Base-by-base conservation (phyloP, 2,888 invertebrate genomes). In the Eremobia ochroleuca region DNA sequence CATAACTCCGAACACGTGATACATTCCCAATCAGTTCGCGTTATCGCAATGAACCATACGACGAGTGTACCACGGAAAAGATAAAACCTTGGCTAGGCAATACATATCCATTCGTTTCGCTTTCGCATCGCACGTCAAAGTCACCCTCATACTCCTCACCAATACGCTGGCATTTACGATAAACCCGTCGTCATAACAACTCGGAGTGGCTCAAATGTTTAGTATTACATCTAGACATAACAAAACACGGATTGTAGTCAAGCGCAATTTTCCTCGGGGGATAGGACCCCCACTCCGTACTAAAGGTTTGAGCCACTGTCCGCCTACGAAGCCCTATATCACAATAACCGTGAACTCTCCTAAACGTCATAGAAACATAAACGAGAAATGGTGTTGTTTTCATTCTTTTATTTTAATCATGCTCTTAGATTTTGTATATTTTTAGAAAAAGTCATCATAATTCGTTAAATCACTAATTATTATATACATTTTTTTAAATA, bases 341-440 rank as follows among this genome's bases (percentile, higher is more conserved):
- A 90, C 92, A 92, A 88, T 89, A 86, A 86, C 88, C 89, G 84
- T 88, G 85, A 86, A 86, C 88, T 73, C 85, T 81, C 88, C 84
- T 87, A 90, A 93, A 94, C 94, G 94, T 92, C 94, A 94, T 94
- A 94, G 94, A 94, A 94, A 93, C 92, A 88, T 77, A 79, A 85
- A 91, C 85, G 83, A 85, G 79, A 82, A 85, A 80, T 79, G 67
- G 82, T 82, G 87, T 75, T 76, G 40, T 61, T 73, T 83, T 73
- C 79, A 81, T 88, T 77, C 87, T 85, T 80, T 85, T 89, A 82
- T 76, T 81, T 74, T 61, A 78, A 82, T 80, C 66, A 69, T 40
- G 64, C 37, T 43, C 25, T 55, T 61, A 13, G 18, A n/a, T n/a
- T 59, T 58, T 46, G 15, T n/a, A 28, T 31, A n/a, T 18, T 65